Base-by-base conservation (phyloP, 2,113 vertebrate species). In the Nesospiza acunhae region DNA sequence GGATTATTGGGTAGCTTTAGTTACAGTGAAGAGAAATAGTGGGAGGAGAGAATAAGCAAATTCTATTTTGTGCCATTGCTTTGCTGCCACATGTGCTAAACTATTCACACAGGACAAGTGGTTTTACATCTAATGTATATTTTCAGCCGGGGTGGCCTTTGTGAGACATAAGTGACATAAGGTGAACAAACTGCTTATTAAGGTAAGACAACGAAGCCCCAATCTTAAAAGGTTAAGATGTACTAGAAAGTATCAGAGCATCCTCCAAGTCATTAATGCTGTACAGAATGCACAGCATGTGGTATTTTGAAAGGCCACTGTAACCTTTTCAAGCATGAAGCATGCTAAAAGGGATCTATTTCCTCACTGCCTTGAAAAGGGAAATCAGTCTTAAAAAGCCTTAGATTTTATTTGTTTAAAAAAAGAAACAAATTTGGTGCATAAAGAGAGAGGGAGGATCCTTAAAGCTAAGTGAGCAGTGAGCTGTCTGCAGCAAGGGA, bases 301-400 rank as follows among this genome's bases (percentile, higher is more conserved):
- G 98, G 97, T 98, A 98, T 98, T 98, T 98, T 97, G 94, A 98
- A 98, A 98, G 98, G 98, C 98, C 98, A 98, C 96, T 91, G 96
- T 98, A 98, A 98, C 98, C 98, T 98, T 98, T 98, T 98, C 97
- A 97, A 98, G 96, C 96, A 96, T 96, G 96, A 97, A 94, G 72
- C 91, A 91, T 92, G 91, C 98, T 97, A 98, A 98, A 98, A 97
- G 93, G 97, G 97, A 97, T 98, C 92, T 95, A 97, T 98, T 98
- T 97, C 96, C 94, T 97, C 89, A 37, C 90, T 88, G 92, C 95
- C 89, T 96, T 97, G 96, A 96, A 95, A 96, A 97, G 94, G 90
- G 77, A 97, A 97, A 94, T 96, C 95, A 92, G 96, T 96, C 95
- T 97, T 96, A 62, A 96, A 96, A 97, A 93, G 76, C 81, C 93